Evolutionary conservation across 2,797 vertebrate genomes (phyloP).

Genomic region (Scomberomorus guttatus): DNA sequence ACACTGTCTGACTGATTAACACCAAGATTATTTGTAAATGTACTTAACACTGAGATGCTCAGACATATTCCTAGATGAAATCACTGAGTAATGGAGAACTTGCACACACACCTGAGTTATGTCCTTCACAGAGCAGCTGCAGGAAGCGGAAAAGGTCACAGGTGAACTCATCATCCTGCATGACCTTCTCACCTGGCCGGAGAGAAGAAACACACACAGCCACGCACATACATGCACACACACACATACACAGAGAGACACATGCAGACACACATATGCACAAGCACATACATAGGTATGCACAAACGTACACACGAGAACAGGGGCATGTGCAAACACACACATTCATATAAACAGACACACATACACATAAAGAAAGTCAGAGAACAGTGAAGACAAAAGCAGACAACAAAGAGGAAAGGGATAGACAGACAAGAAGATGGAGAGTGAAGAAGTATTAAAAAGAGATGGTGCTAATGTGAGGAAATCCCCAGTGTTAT

Average conservation of each 20-base stretch:
- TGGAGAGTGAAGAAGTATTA: slow-evolving; percentile 68
- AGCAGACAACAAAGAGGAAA: slow-evolving; percentile 55
- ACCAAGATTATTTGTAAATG: neutral
- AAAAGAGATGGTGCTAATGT: slow-evolving; percentile 58
- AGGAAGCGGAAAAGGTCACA: slow-evolving; percentile 99
- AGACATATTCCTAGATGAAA: neutral
- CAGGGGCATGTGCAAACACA: slow-evolving; percentile 50
- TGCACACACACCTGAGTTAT: slow-evolving; percentile 92
- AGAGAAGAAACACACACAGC: slow-evolving; percentile 66
- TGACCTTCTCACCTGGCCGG: slow-evolving; percentile 95
- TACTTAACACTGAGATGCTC: neutral
- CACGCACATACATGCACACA: slow-evolving; percentile 25
- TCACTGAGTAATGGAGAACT: neutral
- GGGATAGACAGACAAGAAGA: slow-evolving; percentile 64
- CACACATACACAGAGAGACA: slow-evolving; percentile 25
- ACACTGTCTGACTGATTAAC: neutral
- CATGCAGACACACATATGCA: slow-evolving; percentile 27
- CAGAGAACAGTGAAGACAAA: slow-evolving; percentile 58
- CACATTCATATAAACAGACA: slow-evolving; percentile 58
- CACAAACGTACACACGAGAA: slow-evolving; percentile 36
- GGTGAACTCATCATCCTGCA: slow-evolving; percentile 97
- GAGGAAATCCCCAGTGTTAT: slow-evolving; percentile 38
- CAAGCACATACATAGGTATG: slow-evolving; percentile 37
- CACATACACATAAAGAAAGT: slow-evolving; percentile 51
- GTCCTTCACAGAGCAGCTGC: slow-evolving; percentile 96